Base-by-base conservation (phyloP, 2,888 invertebrate species). In the Meandrusa payeni region DNA sequence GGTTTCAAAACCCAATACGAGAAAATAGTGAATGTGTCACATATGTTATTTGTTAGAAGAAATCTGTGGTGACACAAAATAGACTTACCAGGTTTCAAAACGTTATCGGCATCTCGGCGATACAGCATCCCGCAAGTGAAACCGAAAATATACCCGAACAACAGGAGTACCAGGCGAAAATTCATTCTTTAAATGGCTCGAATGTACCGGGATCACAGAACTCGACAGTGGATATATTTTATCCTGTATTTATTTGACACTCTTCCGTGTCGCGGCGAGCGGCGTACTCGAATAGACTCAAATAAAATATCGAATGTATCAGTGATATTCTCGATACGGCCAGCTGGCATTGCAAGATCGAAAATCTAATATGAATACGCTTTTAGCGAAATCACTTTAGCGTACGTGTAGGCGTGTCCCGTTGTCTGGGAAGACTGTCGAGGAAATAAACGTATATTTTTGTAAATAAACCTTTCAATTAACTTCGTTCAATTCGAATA, bases 331-430 rank as follows among this genome's bases (percentile, higher is more conserved):
- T 76, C 70, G 69, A 73, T 78, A 73, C 75, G 69, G 74, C 70
- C 66, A 59, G 59, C 54, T 69, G 76, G 65, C 76, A 74, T 76
- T 76, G 77, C 69, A 64, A 69, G 70, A 72, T 76, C 72, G 77
- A 71, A 76, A 81, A 83, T 82, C 81, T 82, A 85, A 85, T 83
- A 85, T 85, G 83, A 82, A 85, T 85, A 80, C 81, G 72, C 62
- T 79, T 82, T 79, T 74, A 79, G 82, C 67, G 69, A 79, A 81
- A 77, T 76, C 69, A 63, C 59, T 61, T 54, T 61, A 57, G 54
- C 64, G 69, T 59, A 62, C 73, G 71, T 64, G 63, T 61, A 19
- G 15, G 15, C n/a, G 53, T 67, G 64, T 71, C 65, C 38, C 26
- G 69, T 69, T 72, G 73, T 48, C 36, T 47, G 47, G 39, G 49